Base-by-base conservation (phyloP, 2,888 invertebrate genomes). In the Trichogramma evanescens region DNA sequence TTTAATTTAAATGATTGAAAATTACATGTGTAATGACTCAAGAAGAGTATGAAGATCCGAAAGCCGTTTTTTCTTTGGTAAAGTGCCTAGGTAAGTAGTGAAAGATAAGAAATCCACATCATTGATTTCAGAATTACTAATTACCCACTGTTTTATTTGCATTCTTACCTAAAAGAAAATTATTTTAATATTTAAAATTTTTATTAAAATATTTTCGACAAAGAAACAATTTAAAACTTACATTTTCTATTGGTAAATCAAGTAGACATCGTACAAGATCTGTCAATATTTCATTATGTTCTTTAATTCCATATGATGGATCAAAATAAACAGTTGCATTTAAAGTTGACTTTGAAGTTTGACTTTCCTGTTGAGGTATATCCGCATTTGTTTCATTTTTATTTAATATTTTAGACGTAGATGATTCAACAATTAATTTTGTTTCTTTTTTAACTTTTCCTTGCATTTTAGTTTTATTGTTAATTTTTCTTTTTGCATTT, bases 71-170 rank as follows among this genome's bases (percentile, higher is more conserved):
- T 72, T 73, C 61, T 67, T 69, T 41, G 77, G 76, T 59, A 78
- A 71, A 69, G 73, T 74, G 67, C 77, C 74, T 10, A 77, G 69
- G 67, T 73, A 78, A 63, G 75, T 75, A 51, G 73, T 72, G 43
- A 78, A 66, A 51, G 77, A 75, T 56, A 77, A 68, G 57, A 75
- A 74, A 59, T 77, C 77, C 13, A 76, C 71, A 63, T 77, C 75
- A 50, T 74, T 77, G 13, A 76, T 72, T 45, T 64, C 58, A 9
- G 71, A 68, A 51, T 71, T 72, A 51, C 71, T 71, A 48, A 63
- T 61, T 57, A 77, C 71, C 78, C 78, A 78, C 48, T 69, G 70
- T 65, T 72, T 71, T 64, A 78, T 74, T 66, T 77, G 77, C 60
- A 66, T 61, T 64, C 74, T 75, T 58, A 74, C 71, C 77, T 77